phyloP scores from a whole-genome alignment of 2,888 invertebrate genomes.

The Serrognathus titanus region DNA sequence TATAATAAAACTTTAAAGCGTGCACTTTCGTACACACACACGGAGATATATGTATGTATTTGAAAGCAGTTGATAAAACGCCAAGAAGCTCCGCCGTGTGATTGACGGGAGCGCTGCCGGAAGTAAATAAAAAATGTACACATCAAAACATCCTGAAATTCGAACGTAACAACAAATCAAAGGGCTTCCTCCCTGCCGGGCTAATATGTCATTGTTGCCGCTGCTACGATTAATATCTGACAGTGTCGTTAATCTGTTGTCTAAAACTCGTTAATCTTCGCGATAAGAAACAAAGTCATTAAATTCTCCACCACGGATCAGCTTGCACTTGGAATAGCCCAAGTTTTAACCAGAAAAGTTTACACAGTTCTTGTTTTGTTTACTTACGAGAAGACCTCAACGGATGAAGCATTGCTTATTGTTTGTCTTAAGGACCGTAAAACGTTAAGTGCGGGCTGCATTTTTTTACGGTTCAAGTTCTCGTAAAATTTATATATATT shows the following conservation, averaged over 20 bases:
- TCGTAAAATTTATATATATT: too few species aligned
- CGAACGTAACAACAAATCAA: conserved; percentile 2
- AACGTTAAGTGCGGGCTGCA: too few species aligned
- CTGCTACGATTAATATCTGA: conserved; percentile 38
- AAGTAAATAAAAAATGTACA: neutral
- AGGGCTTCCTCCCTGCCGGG: conserved; percentile 7
- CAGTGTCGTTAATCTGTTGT: conserved; percentile 42
- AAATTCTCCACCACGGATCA: conserved; percentile 43
- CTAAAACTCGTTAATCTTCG: conserved; percentile 44
- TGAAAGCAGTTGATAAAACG: too few species aligned
- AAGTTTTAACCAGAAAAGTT: conserved; percentile 47
- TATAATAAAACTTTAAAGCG: neutral
- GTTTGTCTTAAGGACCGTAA: neutral
- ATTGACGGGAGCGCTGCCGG: too few species aligned
- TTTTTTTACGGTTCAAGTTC: too few species aligned
- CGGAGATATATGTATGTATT: neutral
- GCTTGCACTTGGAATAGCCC: conserved; percentile 38
- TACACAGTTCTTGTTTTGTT: conserved; percentile 25
- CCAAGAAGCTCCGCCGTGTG: too few species aligned
- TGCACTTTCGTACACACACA: neutral
- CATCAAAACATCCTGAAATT: neutral
- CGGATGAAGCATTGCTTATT: neutral
- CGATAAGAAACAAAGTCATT: conserved; percentile 47
- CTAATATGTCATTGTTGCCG: conserved; percentile 34
- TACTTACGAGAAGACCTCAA: conserved; percentile 19